Percentiles rank a stretch among this genome's conserved stretches.
These are phyloP conservation scores for Tiliqua scincoides DNA, from an alignment of 2,113 vertebrate genomes.

Conservation along the genomic window DNA sequence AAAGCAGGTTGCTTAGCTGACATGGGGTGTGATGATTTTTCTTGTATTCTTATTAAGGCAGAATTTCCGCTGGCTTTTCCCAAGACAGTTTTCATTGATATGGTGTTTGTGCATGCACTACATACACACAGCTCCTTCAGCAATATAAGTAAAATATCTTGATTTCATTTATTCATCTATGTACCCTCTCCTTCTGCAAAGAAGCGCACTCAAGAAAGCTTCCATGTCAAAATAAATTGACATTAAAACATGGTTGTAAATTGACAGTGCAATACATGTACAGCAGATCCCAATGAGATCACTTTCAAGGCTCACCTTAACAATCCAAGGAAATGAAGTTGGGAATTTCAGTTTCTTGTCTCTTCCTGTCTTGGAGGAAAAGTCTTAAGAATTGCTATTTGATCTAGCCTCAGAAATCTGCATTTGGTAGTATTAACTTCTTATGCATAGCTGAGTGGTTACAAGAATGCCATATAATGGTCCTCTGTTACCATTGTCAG, in stretches of 20 bases:
- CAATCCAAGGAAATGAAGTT: background rate
- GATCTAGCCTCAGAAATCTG: background rate
- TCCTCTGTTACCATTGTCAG: background rate
- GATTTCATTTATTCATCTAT: too few relatives aligned
- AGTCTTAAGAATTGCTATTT: background rate
- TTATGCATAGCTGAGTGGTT: background rate
- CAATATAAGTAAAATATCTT: too few relatives aligned
- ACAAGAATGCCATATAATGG: background rate
- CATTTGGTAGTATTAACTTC: background rate
- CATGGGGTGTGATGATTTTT: background rate
- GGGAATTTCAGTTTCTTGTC: background rate
- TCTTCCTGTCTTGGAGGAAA: background rate
- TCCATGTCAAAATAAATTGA: too few relatives aligned
- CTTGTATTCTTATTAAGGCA: conserved; percentile 11
- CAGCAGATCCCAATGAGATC: too few relatives aligned
- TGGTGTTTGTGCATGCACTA: background rate
- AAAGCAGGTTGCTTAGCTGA: background rate
- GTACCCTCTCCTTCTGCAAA: too few relatives aligned
- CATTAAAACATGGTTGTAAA: too few relatives aligned
- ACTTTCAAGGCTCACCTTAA: too few relatives aligned
- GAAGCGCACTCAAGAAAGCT: too few relatives aligned
- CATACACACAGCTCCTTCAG: background rate
- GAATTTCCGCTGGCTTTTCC: background rate
- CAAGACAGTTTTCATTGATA: background rate
- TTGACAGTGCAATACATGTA: too few relatives aligned